Conservation (phyloP, 2,888 invertebrate species). For the Lacanobia wlatinum region DNA sequence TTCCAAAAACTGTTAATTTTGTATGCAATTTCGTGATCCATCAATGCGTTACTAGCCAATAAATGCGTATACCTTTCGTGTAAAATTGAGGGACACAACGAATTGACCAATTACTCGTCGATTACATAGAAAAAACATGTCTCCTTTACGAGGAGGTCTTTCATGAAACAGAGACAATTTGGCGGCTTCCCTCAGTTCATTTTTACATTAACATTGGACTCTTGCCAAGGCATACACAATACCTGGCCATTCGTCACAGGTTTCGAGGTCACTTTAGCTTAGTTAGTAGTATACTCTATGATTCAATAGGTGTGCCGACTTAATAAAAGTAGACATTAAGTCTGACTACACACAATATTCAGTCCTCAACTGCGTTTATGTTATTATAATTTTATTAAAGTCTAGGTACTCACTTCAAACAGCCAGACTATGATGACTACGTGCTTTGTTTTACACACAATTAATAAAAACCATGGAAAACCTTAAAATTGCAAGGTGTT, state of each 20-base stretch:
- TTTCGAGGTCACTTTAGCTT: conserved; percentile 74
- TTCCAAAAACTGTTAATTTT: conserved; percentile 6
- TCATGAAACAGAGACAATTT: conserved; percentile 66
- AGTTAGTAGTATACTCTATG: conserved; percentile 52
- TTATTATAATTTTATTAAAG: background rate
- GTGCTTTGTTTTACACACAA: background rate
- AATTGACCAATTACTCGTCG: conserved; percentile 50
- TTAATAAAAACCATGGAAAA: background rate
- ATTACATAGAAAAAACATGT: conserved; percentile 36
- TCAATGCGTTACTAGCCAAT: conserved; percentile 29
- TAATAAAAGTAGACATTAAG: conserved; percentile 22
- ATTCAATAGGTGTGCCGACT: conserved; percentile 39
- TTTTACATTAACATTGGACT: conserved; percentile 80
- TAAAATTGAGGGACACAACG: conserved; percentile 53
- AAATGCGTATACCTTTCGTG: conserved; percentile 34
- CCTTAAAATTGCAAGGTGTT: background rate
- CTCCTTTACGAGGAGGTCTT: conserved; percentile 53
- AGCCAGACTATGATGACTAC: background rate
- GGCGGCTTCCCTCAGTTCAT: conserved; percentile 68
- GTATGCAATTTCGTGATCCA: conserved; percentile 14
- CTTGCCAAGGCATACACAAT: conserved; percentile 79
- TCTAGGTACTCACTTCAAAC: background rate
- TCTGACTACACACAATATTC: conserved; percentile 3
- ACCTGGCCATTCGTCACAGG: conserved; percentile 77
- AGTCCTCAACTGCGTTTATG: background rate